phyloP scores from a whole-genome alignment of 2,797 vertebrate genomes.

The Manis pentadactyla region DNA sequence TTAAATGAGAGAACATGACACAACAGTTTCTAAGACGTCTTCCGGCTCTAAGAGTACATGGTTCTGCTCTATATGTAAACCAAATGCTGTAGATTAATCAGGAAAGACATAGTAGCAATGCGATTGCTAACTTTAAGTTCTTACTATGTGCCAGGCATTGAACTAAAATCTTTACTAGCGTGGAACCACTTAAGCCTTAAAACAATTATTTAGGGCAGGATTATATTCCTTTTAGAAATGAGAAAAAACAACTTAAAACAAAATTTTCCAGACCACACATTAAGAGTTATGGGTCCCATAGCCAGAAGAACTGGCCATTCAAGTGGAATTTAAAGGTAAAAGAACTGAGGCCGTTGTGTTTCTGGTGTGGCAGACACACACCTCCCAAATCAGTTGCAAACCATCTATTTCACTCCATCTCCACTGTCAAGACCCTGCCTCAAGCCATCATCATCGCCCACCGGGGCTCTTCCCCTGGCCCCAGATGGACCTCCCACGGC shows the following conservation, averaged over 20 bases:
- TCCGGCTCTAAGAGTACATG: not conserved
- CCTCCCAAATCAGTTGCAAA: not conserved
- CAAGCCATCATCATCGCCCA: not conserved
- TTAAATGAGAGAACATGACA: not conserved
- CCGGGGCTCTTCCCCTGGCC: not conserved
- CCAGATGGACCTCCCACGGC: fast-evolving
- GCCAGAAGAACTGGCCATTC: not conserved
- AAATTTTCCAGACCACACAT: not conserved
- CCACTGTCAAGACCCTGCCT: not conserved
- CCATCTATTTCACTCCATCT: not conserved
- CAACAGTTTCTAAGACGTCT: not conserved
- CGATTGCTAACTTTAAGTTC: not conserved
- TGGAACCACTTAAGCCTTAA: not conserved
- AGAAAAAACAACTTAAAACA: not conserved
- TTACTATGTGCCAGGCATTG: not conserved
- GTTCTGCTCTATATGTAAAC: not conserved
- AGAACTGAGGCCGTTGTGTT: not conserved
- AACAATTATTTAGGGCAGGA: not conserved
- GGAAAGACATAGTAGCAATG: not conserved
- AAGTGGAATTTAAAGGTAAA: not conserved
- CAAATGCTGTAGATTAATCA: not conserved
- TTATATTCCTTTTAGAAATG: not conserved
- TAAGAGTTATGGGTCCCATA: not conserved
- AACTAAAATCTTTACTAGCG: not conserved
- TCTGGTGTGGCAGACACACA: not conserved